phyloP scores from a whole-genome alignment of 2,113 vertebrate genomes.

The Oreochromis spilurus region DNA sequence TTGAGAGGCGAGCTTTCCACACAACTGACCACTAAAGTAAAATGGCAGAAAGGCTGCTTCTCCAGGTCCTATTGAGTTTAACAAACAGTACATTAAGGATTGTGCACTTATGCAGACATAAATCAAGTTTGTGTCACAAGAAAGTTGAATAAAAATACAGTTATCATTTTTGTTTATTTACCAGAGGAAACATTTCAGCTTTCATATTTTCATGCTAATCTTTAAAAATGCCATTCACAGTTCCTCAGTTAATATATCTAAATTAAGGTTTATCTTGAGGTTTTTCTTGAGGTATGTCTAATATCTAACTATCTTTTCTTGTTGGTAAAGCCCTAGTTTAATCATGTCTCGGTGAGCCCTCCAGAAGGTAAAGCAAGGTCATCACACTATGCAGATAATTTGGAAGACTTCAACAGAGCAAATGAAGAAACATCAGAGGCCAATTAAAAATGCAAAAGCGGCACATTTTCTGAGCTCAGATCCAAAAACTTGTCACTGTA shows the following conservation, averaged over 20 bases:
- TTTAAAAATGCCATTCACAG: neutral
- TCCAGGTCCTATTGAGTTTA: neutral
- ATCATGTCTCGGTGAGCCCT: neutral
- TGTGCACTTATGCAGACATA: neutral
- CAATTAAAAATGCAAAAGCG: conserved; percentile 4
- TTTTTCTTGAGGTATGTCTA: neutral
- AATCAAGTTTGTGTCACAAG: neutral
- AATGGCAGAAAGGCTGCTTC: neutral
- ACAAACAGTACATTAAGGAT: neutral
- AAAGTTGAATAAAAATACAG: neutral
- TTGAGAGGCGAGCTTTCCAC: neutral
- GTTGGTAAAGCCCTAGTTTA: neutral
- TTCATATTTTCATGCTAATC: neutral
- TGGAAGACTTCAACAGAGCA: neutral
- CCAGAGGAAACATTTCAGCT: neutral
- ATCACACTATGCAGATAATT: neutral
- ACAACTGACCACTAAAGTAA: neutral
- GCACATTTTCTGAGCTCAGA: neutral
- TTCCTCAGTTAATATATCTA: neutral
- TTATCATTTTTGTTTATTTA: neutral
- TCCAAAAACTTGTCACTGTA: neutral
- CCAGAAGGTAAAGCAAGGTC: neutral
- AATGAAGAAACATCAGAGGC: neutral
- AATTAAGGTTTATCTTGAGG: neutral
- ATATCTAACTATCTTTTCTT: neutral